These are phyloP conservation scores for Parasteatoda tepidariorum DNA, from an alignment of 1,140 invertebrate species.

Conservation along the genomic window DNA sequence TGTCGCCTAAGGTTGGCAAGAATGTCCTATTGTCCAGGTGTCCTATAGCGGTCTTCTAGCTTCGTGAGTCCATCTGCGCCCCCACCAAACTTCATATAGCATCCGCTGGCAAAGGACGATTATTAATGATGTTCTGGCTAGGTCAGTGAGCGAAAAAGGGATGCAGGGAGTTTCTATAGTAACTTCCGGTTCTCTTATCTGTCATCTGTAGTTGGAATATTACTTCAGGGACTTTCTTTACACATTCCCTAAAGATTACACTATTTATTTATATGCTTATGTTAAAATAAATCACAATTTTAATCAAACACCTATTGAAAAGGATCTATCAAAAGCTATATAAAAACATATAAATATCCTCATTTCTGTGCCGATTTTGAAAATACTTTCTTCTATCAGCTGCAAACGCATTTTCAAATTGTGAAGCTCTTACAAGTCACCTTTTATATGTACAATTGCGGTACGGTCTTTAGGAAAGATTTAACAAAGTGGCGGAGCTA, in stretches of 20 bases:
- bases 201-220: constrained; percentile 50
- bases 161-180: constrained; percentile 53
- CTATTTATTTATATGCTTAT: constrained; percentile 10
- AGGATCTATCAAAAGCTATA: no score
- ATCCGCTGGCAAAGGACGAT: constrained; percentile 44
- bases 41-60: constrained; percentile 46
- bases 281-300: constrained; percentile 2
- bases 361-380: no score
- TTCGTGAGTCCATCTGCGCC: constrained; percentile 50
- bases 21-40: constrained; percentile 53
- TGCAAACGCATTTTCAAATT: no score
- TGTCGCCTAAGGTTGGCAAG: constrained; percentile 48
- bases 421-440: no score
- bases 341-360: no score
- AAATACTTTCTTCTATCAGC: no score
- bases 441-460: no score
- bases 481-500: no score
- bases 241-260: constrained; percentile 30
- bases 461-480: no score
- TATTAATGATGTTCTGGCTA: constrained; percentile 57
- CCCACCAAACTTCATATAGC: constrained; percentile 7
- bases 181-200: constrained; percentile 59
- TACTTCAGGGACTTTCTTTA: constrained; percentile 47
- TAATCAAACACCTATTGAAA: no score
- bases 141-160: constrained; percentile 55